Evolutionary conservation across 2,113 vertebrate genomes (phyloP).

Genomic region (Spheniscus mendiculus): DNA sequence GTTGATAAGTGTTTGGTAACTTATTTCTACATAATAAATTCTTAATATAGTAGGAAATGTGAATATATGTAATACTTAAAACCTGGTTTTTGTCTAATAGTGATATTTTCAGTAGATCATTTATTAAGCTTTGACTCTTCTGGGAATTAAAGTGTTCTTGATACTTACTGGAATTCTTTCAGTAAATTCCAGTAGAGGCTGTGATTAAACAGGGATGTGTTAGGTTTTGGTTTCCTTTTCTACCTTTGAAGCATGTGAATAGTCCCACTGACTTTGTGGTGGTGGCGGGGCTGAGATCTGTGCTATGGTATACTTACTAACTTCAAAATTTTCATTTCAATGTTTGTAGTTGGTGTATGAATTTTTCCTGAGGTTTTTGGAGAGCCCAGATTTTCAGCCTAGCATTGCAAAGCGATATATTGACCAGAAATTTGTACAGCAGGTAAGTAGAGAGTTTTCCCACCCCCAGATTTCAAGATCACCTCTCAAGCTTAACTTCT

Average conservation of each 20-base stretch:
- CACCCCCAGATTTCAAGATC: neutral
- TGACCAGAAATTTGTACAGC: constrained; percentile 98
- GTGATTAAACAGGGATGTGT: neutral
- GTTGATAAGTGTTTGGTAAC: neutral
- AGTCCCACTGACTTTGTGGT: neutral
- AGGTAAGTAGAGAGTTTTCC: constrained; percentile 78
- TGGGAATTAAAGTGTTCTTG: neutral
- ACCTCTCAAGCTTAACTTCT: neutral
- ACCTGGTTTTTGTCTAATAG: neutral
- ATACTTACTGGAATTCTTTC: neutral
- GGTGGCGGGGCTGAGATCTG: neutral
- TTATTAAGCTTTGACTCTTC: neutral
- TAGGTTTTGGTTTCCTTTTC: neutral
- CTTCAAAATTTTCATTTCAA: neutral
- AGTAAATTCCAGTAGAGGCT: neutral
- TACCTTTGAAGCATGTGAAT: neutral
- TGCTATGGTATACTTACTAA: neutral
- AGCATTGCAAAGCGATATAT: constrained; percentile 94
- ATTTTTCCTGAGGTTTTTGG: constrained; percentile 96
- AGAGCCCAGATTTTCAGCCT: constrained; percentile 97
- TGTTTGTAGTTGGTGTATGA: constrained; percentile 92
- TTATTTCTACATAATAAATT: neutral
- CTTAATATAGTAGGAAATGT: neutral
- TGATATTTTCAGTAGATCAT: neutral
- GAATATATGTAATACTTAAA: neutral